Evolutionary conservation across 2,888 invertebrate species (phyloP).

Genomic region (Catocala fraxini): DNA sequence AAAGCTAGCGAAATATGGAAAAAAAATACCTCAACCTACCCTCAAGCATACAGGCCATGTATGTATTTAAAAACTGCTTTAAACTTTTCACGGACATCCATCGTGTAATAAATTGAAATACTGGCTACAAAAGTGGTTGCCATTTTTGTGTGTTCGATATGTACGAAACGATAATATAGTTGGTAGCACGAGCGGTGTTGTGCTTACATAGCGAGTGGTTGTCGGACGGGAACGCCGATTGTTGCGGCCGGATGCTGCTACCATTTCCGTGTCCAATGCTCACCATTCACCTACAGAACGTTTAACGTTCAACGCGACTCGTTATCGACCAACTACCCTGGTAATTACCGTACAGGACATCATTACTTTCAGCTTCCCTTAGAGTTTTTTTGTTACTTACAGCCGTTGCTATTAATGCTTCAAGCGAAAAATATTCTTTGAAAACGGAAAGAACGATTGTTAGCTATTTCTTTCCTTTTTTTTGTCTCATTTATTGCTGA

Average conservation of each 20-base stretch:
- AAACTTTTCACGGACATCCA: conserved; percentile 26
- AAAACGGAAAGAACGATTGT: conserved; percentile 25
- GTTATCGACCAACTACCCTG: conserved; percentile 62
- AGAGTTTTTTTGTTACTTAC: conserved; percentile 29
- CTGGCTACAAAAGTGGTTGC: background rate
- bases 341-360: conserved; percentile 59
- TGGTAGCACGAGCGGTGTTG: conserved; percentile 30
- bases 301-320: conserved; percentile 57
- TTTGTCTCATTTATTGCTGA: conserved; percentile 25
- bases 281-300: conserved; percentile 65
- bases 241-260: conserved; percentile 78
- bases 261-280: conserved; percentile 76
- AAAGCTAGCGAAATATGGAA: conserved; percentile 16
- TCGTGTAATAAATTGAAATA: background rate
- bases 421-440: conserved; percentile 19
- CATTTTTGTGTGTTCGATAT: conserved; percentile 4
- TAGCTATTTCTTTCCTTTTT: conserved; percentile 17
- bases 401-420: conserved; percentile 26
- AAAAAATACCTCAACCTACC: conserved; percentile 3
- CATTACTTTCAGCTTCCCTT: conserved; percentile 44
- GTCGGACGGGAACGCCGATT: conserved; percentile 60
- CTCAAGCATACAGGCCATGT: no score
- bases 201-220: conserved; percentile 49
- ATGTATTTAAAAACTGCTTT: conserved; percentile 10
- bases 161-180: conserved; percentile 8